Evolutionary conservation across 2,113 vertebrate genomes (phyloP), one percentile per base, ranked within the genome.

Genomic region (Chinchilla lanigera): DNA sequence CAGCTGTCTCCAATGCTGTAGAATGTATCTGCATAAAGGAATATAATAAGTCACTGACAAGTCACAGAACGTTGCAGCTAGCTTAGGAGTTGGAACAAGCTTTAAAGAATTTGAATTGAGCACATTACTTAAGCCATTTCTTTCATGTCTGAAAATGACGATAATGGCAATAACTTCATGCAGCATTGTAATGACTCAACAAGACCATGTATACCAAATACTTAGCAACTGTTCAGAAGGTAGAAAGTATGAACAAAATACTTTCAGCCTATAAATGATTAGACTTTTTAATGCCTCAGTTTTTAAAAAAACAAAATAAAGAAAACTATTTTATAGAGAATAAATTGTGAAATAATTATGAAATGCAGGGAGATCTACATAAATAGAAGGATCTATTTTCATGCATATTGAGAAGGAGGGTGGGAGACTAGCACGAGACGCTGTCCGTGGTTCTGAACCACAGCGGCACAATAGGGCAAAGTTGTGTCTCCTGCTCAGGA

Each of bases 1-100:
- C 99, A 99, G 88, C 99, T 99, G 96, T 99, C 99, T 84, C 99
- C 99, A 65, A 99, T 99, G 97, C 99, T 99, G 97, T 99, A 99
- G 98, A 99, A 99, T 0, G 99, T 99, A 89, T 99, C 99, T 99
- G 98, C 77, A 97, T 82, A 60, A 71, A 92, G 33, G 17, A 82
- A 84, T 5, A 52, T 5, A 14, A 47, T 7, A 16, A 26, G 93
- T 88, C 77, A 82, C 7, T 38, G 35, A 69, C 5, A 16, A 38
- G 3, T 24, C 50, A 71, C 24, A 63, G 82, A 35, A 26, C 5
- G 38, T 47, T 56, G 33, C 20, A 22, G 3, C 28, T 93, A 56
- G 41, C 20, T 67, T 38, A 88, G 54, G 60, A 65, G 14, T n/a
- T 12, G 20, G 26, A 60, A 35, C n/a, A 83, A 41, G 56, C 41